phyloP scores from a whole-genome alignment of 2,797 vertebrate species.

The Sebastiscus tertius region DNA sequence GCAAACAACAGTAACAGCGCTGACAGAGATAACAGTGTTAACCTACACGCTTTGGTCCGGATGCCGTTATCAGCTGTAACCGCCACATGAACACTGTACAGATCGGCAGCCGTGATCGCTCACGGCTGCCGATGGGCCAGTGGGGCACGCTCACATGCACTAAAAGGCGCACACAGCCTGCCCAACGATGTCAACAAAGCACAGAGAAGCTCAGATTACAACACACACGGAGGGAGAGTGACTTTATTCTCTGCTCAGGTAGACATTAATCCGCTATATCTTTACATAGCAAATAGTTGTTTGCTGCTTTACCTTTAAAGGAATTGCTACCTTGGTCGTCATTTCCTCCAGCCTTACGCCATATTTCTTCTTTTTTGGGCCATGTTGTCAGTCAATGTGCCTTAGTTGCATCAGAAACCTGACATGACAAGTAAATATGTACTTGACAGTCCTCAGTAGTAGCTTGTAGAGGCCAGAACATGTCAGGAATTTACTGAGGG shows the following conservation, averaged over 20 bases:
- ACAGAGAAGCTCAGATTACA: background rate
- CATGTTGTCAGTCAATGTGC: background rate
- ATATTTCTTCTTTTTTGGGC: background rate
- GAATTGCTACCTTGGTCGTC: background rate
- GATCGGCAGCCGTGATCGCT: background rate
- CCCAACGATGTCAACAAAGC: background rate
- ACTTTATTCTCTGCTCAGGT: background rate
- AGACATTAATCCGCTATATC: no score
- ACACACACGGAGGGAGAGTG: background rate
- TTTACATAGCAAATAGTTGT: no score
- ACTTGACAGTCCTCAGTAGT: background rate
- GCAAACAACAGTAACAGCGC: no score
- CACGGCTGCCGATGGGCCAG: no score
- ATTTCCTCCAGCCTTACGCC: background rate
- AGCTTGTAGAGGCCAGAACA: background rate
- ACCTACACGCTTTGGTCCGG: no score
- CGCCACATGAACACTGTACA: background rate
- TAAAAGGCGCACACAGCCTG: background rate
- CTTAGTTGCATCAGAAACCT: background rate
- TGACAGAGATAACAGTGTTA: no score
- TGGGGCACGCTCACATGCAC: no score
- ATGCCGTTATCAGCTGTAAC: background rate
- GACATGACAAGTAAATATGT: conserved; percentile 15
- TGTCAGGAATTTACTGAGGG: background rate
- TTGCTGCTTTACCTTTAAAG: background rate